Conservation (phyloP, 2,888 invertebrate species). For the Trichacis sp. region DNA sequence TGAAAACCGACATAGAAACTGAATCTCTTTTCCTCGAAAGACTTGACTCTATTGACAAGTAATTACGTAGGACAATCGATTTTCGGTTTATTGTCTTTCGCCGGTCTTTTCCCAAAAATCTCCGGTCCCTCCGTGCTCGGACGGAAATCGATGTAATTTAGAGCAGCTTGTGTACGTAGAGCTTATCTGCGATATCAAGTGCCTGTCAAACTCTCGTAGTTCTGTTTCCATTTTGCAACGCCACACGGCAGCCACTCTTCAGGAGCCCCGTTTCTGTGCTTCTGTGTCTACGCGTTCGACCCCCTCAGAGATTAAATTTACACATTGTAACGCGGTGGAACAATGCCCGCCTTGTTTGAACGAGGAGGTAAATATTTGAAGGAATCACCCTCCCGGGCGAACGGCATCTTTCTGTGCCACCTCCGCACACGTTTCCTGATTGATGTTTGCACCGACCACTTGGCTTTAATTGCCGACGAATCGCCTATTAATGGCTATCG, state of each 20-base stretch:
- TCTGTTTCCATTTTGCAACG: constrained; percentile 31
- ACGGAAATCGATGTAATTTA: constrained; percentile 35
- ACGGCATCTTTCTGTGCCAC: constrained; percentile 33
- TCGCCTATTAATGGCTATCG: constrained; percentile 55
- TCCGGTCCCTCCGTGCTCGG: constrained; percentile 16
- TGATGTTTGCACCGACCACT: constrained; percentile 66
- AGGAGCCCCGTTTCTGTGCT: constrained; percentile 18
- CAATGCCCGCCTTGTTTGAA: constrained; percentile 60
- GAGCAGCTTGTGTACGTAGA: constrained; percentile 28
- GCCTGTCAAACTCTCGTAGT: constrained; percentile 31
- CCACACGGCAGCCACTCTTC: constrained; percentile 34
- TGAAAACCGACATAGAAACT: no score
- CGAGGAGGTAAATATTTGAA: constrained; percentile 66
- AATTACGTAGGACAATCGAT: no score
- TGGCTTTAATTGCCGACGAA: constrained; percentile 65
- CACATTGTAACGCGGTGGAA: constrained; percentile 67
- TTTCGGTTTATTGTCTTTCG: no score
- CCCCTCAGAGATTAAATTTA: constrained; percentile 66
- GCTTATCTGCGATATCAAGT: constrained; percentile 41
- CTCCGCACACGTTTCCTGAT: constrained; percentile 54
- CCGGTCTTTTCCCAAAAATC: constrained; percentile 21
- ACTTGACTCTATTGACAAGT: no score
- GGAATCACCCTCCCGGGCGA: constrained; percentile 38
- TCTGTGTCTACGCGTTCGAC: constrained; percentile 31
- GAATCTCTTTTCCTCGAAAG: no score